Evolutionary conservation across 2,113 vertebrate species (phyloP), one percentile per base, ranked within the genome.

Genomic region (Halichoeres trimaculatus): DNA sequence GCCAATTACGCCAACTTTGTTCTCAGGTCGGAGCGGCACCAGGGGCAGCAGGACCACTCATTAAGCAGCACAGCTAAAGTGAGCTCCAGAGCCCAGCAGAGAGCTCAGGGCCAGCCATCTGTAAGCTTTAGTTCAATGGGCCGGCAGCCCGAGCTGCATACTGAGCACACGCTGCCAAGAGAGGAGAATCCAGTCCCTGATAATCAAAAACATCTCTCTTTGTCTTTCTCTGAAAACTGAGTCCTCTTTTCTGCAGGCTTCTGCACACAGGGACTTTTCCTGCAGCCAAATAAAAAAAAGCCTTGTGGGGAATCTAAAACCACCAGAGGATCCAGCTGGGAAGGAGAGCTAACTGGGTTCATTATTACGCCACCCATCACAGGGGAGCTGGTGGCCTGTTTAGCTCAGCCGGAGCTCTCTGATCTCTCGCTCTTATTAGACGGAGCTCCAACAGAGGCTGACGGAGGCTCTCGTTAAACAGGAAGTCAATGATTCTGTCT

Each of bases 1-100:
- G 58, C 72, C 79, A 81, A 70, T 86, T 84, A 86, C 48, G 81
- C 60, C 53, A 76, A 64, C 70, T 85, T 82, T 82, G 70, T 88
- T 78, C 77, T 51, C 57, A 45, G 73, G 80, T 89, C 78, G 77
- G 41, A 74, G 65, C 51, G 51, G 62, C 60, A 71, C 67, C 57
- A 52, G 67, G 26, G 78, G 51, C 78, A 73, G 61, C 43, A 74
- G 55, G 62, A 66, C 55, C 57, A 1, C 56, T 85, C 76, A 85
- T 86, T 81, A 86, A 77, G 64, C 19, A 20, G 22, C 30, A 81
- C 53, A 30, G 81, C 77, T 83, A 71, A 80, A 82, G 48, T 54
- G 59, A 76, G 54, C 63, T 71, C 50, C 50, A 56, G 70, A 72
- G 80, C 45, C 65, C 75, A 26, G 71, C 34, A 58, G 65, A 61